Conservation (phyloP, 2,888 invertebrate species). For the Scaptomyza reducta region DNA sequence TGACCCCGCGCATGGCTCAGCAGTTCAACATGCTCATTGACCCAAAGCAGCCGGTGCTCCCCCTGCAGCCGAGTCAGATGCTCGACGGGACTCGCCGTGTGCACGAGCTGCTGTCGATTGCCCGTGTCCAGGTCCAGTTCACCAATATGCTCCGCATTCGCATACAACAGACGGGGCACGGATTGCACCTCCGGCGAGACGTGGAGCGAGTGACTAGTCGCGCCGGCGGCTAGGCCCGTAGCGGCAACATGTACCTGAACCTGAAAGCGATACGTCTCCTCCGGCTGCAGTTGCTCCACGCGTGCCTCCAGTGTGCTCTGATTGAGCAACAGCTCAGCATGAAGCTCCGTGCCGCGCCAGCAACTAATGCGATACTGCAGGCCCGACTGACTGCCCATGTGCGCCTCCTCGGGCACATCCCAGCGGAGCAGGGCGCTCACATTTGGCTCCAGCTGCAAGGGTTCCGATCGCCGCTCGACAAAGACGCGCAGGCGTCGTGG, state of each 20-base stretch:
- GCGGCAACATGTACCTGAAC: constrained; percentile 92
- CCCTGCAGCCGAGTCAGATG: constrained; percentile 87
- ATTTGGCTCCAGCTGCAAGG: constrained; percentile 65
- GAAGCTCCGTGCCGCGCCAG: constrained; percentile 86
- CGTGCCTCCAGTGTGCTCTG: constrained; percentile 84
- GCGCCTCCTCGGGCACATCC: constrained; percentile 87
- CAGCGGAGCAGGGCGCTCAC: constrained; percentile 90
- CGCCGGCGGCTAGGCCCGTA: constrained; percentile 91
- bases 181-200: constrained; percentile 90
- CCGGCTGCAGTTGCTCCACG: constrained; percentile 86
- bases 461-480: constrained; percentile 86
- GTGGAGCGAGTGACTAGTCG: constrained; percentile 87
- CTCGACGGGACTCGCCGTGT: constrained; percentile 87
- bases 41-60: constrained; percentile 92
- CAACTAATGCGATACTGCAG: constrained; percentile 88
- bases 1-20: constrained; percentile 74
- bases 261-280: constrained; percentile 88
- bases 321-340: constrained; percentile 63
- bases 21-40: constrained; percentile 86
- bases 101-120: constrained; percentile 86
- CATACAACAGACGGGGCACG: constrained; percentile 91
- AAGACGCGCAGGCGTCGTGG: constrained; percentile 91
- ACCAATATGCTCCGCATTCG: constrained; percentile 89
- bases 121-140: constrained; percentile 91
- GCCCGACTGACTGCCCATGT: constrained; percentile 20